Evolutionary conservation across 2,113 vertebrate genomes (phyloP), one percentile per base, ranked within the genome.

Genomic region (Nymphicus hollandicus): DNA sequence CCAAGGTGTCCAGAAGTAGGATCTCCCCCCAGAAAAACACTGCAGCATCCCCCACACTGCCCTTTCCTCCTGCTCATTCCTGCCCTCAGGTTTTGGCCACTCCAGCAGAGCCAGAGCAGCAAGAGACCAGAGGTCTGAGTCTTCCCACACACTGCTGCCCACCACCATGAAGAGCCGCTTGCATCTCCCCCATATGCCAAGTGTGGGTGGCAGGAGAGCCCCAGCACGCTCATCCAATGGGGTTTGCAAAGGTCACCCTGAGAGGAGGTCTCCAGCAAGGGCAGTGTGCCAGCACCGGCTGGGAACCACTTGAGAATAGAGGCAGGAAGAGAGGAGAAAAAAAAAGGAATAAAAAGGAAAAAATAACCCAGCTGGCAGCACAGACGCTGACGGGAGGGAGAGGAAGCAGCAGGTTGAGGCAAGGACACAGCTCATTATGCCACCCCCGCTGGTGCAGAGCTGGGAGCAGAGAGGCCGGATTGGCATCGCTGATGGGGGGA

Each of bases 401-500:
- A 96, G 96, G 96, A 97, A 96, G 88, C 86, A 7, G 86, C 95
- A 95, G 95, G 96, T 93, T 97, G 96, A 97, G 94, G 83, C 76
- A 86, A 96, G 96, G 96, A 96, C 93, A 94, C 55, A 8, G 93
- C 95, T 96, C 88, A 88, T 97, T 96, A 96, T 93, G 85, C 96
- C 96, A 74, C 96, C 96, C 95, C 95, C 94, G 49, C 93, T 80
- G 94, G 95, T 95, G 94, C 68, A 6, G 79, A 80, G 84, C 47
- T 17, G 61, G 0, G 78, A 93, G 88, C 29, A 0, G 84, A 95
- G 91, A 80, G 58, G 94, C 85, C 71, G 44, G 69, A 92, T 87
- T 28, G 2, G 79, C 86, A 12, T 25, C 15, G 4, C 81, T 60
- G 29, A 18, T n/a, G 33, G 1, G 7, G 35, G 31, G 28, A 63